A percentile compares a stretch with the other conserved stretches of the same genome.
phyloP scores from a whole-genome alignment of 53 echinoderm and acorn worm species.

The Glandiceps talaboti region DNA sequence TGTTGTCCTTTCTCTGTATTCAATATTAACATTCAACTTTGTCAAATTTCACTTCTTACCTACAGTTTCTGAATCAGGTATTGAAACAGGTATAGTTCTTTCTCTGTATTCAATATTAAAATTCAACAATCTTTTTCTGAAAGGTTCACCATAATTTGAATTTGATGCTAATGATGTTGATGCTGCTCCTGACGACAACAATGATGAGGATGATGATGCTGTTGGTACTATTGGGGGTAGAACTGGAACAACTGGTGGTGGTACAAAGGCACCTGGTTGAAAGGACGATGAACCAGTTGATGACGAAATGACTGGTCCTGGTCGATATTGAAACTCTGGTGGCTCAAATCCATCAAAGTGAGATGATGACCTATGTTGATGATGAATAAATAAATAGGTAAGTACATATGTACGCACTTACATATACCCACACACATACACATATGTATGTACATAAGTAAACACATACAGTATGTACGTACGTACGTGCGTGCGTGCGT shows the following conservation, averaged over 20 bases:
- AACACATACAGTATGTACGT: too few species aligned
- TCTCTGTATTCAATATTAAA: slow-evolving; percentile 49
- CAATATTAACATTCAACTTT: too few species aligned
- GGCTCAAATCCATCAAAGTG: neutral
- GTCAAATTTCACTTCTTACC: slow-evolving; percentile 24
- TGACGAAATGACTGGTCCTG: neutral
- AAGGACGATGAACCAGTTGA: too few species aligned
- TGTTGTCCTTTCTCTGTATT: too few species aligned
- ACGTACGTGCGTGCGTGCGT: too few species aligned
- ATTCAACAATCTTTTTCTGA: slow-evolving; percentile 30
- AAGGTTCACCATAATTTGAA: slow-evolving; percentile 11
- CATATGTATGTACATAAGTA: too few species aligned
- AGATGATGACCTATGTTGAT: too few species aligned
- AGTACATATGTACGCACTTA: too few species aligned
- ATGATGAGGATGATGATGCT: neutral
- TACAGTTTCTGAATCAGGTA: slow-evolving; percentile 41
- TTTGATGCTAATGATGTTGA: slow-evolving; percentile 12
- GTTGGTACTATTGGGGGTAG: neutral
- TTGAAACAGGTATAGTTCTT: slow-evolving; percentile 21
- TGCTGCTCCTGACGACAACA: neutral
- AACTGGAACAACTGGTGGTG: neutral
- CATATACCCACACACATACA: too few species aligned
- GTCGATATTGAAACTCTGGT: neutral
- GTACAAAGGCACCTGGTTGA: slow-evolving; percentile 13
- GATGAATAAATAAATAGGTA: too few species aligned